A percentile compares a stretch with the other conserved stretches of the same genome.
Evolutionary conservation across 1,140 invertebrate species (phyloP).

Genomic region (Platyura marginata): DNA sequence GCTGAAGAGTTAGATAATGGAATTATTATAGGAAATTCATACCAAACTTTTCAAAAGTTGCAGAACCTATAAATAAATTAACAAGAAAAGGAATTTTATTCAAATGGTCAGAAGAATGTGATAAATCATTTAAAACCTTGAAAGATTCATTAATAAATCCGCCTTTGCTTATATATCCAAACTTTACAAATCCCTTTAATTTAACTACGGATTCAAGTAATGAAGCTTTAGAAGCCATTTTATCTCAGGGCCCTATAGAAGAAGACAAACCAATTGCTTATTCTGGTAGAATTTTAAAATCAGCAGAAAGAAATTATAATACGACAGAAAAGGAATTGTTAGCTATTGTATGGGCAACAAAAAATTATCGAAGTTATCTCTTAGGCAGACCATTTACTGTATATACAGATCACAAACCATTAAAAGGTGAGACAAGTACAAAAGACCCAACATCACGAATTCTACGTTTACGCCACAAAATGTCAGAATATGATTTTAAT

Average conservation of each 20-base stretch:
- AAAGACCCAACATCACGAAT: too few species aligned
- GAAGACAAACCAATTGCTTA: slow-evolving; percentile 8
- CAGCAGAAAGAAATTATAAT: too few species aligned
- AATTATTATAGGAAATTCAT: slow-evolving; percentile 27
- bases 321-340: too few species aligned
- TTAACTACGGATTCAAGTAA: slow-evolving; percentile 17
- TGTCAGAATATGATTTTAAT: too few species aligned
- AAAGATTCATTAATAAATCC: slow-evolving; percentile 1
- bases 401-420: too few species aligned
- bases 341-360: too few species aligned
- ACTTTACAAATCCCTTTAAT: slow-evolving; percentile 10
- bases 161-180: slow-evolving; percentile 9
- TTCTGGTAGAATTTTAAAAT: too few species aligned
- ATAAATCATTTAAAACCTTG: slow-evolving; percentile 13
- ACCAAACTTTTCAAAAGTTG: slow-evolving; percentile 13
- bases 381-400: too few species aligned
- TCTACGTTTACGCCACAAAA: too few species aligned
- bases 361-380: too few species aligned
- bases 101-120: slow-evolving; percentile 9
- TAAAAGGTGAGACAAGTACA: too few species aligned
- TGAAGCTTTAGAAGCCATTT: slow-evolving; percentile 14
- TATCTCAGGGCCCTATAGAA: slow-evolving; percentile 11
- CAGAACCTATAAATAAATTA: slow-evolving; percentile 17
- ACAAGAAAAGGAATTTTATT: slow-evolving; percentile 16
- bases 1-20: too few species aligned